Evolutionary conservation across 2,888 invertebrate genomes (phyloP), one percentile per base, ranked within the genome.

Genomic region (Geophilus truncorum): DNA sequence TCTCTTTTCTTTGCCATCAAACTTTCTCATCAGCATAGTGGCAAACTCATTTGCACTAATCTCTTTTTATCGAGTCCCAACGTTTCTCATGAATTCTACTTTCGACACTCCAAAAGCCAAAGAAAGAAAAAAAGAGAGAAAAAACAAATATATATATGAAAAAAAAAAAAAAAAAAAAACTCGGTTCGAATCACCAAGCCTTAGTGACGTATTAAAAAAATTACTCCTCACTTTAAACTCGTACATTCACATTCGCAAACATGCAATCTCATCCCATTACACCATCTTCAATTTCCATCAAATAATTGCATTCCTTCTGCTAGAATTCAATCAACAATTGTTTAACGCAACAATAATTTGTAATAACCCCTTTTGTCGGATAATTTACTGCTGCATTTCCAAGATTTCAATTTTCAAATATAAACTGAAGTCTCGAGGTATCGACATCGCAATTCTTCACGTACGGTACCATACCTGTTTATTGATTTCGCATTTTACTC

Each of bases 11-110:
- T 62, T 62, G 23, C 57, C 57, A 62, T 62, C 57, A 62, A 62
- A 62, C 57, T 62, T 62, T 62, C 57, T 62, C 57, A 62, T 62
- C 57, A 62, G 57, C 57, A 62, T 62, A 62, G 57, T 62, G 57
- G 57, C 57, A 62, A 23, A 62, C 57, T 62, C 57, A 62, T 62
- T 62, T 23, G 21, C 21, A 18, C 18, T 62, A 62, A 62, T 62
- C 57, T 62, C 57, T 62, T 62, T 62, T 62, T 62, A 62, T 62
- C 57, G 57, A 62, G 57, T 62, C 10, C 57, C 21, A 62, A 62
- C 57, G 57, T 23, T 57, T 23, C 57, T 62, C 57, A 62, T 62
- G 57, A 62, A 62, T 62, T 62, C 57, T 23, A 62, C 21, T 62
- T 62, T 62, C 18, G 21, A 62, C 57, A 62, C 23, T 12, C 57